phyloP scores from a whole-genome alignment of 2,888 invertebrate species.

The Orchestes rusci region DNA sequence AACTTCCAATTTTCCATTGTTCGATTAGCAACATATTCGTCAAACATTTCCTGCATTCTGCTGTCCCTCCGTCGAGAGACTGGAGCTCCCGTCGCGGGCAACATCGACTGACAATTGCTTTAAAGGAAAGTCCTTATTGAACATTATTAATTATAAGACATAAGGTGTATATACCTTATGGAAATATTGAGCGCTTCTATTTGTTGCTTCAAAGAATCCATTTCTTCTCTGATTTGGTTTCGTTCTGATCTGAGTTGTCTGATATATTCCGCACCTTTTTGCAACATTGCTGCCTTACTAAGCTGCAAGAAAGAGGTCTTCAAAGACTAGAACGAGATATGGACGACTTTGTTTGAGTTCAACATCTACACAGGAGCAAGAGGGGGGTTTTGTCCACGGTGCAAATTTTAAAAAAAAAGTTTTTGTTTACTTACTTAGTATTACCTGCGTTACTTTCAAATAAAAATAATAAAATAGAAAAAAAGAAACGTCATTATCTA shows the following conservation, averaged over 20 bases:
- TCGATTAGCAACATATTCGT: slow-evolving; percentile 78
- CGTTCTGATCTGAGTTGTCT: slow-evolving; percentile 81
- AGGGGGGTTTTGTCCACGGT: no score
- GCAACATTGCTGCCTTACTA: slow-evolving; percentile 94
- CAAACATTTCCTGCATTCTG: slow-evolving; percentile 90
- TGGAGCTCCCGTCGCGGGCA: slow-evolving; percentile 94
- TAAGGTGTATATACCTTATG: slow-evolving; percentile 77
- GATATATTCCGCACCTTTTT: slow-evolving; percentile 94
- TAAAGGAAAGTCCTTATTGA: slow-evolving; percentile 29
- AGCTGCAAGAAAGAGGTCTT: slow-evolving; percentile 54
- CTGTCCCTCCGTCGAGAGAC: slow-evolving; percentile 83
- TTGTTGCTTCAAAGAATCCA: slow-evolving; percentile 78
- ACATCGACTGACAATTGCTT: slow-evolving; percentile 88
- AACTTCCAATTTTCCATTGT: slow-evolving; percentile 95
- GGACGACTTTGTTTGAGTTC: no score
- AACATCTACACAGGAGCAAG: no score
- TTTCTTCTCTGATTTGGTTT: slow-evolving; percentile 80
- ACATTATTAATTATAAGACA: no score
- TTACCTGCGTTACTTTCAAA: no score
- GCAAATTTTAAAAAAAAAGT: no score
- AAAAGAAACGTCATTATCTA: background rate
- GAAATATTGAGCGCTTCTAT: slow-evolving; percentile 86
- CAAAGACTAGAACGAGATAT: no score
- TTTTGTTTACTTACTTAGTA: no score
- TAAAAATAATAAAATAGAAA: background rate